phyloP scores from a whole-genome alignment of 2,888 invertebrate species.

The Acronicta leporina region DNA sequence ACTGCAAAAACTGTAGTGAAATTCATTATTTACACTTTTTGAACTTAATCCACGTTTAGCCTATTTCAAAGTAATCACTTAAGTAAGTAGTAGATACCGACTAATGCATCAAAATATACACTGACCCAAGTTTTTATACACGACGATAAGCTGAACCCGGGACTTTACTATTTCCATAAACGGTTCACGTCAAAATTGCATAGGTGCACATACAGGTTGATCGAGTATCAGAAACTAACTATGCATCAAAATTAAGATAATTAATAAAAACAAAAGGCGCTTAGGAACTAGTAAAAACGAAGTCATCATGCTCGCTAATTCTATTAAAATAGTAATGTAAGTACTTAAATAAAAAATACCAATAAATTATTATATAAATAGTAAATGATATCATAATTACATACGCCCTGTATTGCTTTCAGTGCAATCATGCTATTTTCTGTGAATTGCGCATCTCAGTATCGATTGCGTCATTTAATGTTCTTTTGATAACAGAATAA shows the following conservation, averaged over 20 bases:
- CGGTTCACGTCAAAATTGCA: slow-evolving; percentile 8
- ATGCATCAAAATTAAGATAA: too few species aligned
- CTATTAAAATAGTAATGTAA: too few species aligned
- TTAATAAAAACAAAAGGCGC: too few species aligned
- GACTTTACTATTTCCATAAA: slow-evolving; percentile 46
- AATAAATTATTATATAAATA: too few species aligned
- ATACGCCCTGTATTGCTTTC: neutral
- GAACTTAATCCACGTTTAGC: neutral
- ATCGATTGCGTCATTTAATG: slow-evolving; percentile 23
- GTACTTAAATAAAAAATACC: too few species aligned
- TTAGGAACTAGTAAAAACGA: too few species aligned
- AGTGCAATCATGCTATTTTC: slow-evolving; percentile 16
- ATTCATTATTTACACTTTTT: neutral
- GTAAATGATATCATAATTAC: neutral
- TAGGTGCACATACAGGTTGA: neutral
- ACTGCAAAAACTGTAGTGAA: slow-evolving; percentile 41
- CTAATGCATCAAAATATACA: slow-evolving; percentile 19
- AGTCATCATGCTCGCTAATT: too few species aligned
- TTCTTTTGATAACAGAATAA: slow-evolving; percentile 4
- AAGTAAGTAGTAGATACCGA: slow-evolving; percentile 10
- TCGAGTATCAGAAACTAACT: too few species aligned
- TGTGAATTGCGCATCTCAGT: slow-evolving; percentile 21
- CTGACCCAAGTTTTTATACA: slow-evolving; percentile 46
- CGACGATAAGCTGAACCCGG: slow-evolving; percentile 39
- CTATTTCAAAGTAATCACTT: neutral